phyloP scores from a whole-genome alignment of 2,888 invertebrate genomes.

The Eupithecia subfuscata region DNA sequence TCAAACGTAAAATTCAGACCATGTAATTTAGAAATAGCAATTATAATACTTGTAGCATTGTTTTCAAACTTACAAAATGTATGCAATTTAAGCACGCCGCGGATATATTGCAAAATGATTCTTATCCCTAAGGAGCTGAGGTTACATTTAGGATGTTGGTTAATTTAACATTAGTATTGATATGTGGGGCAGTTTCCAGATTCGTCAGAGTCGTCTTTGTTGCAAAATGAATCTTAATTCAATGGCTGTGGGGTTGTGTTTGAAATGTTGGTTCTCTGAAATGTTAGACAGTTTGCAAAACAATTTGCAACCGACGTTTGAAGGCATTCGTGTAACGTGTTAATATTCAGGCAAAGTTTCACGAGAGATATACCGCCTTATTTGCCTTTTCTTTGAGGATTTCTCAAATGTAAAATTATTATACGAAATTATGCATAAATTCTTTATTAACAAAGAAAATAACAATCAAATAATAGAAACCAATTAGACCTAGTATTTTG shows the following conservation, averaged over 20 bases:
- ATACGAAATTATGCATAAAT: too few relatives aligned
- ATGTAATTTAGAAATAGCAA: background rate
- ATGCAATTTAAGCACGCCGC: constrained; percentile 1
- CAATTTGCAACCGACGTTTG: constrained; percentile 56
- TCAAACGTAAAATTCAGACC: background rate
- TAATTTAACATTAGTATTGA: background rate
- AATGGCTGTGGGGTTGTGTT: background rate
- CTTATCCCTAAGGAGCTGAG: background rate
- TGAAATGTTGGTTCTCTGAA: background rate
- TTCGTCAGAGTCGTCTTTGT: constrained; percentile 1
- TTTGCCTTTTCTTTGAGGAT: background rate
- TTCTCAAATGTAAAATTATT: background rate
- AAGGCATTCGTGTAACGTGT: constrained; percentile 23
- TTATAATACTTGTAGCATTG: constrained; percentile 6
- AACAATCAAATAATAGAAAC: too few relatives aligned
- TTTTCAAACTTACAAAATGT: constrained; percentile 5
- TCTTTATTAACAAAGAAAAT: too few relatives aligned
- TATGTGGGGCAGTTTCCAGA: constrained; percentile 2
- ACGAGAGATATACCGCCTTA: background rate
- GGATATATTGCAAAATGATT: background rate
- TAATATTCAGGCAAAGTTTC: constrained; percentile 21
- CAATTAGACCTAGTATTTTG: too few relatives aligned
- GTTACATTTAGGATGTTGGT: background rate
- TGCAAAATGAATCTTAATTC: constrained; percentile 1
- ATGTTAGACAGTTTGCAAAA: constrained; percentile 59